phyloP scores from a whole-genome alignment of 1,140 invertebrate species.

The Anastrepha ludens region DNA sequence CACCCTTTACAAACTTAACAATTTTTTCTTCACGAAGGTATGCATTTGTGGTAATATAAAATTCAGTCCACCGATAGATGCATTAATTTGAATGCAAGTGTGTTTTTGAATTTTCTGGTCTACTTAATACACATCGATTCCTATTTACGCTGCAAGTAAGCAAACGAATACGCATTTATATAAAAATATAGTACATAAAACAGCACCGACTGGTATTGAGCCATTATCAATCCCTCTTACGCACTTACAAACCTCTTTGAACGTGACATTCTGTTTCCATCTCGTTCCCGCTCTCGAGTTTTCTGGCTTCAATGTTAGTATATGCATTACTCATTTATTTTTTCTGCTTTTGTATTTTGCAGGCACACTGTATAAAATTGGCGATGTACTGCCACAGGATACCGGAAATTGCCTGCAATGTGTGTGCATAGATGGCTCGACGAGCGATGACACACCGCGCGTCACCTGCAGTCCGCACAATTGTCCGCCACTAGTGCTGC shows the following conservation, averaged over 20 bases:
- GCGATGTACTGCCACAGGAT: conserved; percentile 80
- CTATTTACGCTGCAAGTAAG: background rate
- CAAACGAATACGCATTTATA: background rate
- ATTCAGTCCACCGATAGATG: background rate
- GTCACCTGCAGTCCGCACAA: conserved; percentile 81
- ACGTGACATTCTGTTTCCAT: no score
- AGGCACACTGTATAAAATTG: conserved; percentile 80
- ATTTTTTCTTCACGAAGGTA: background rate
- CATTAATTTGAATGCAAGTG: background rate
- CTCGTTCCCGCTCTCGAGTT: no score
- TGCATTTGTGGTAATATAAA: background rate
- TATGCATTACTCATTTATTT: conserved; percentile 3
- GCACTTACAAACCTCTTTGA: no score
- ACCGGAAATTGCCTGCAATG: conserved; percentile 83
- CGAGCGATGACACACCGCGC: conserved; percentile 77
- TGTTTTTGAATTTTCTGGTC: conserved; percentile 2
- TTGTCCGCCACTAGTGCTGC: conserved; percentile 75
- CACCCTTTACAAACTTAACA: background rate
- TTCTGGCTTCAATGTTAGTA: no score
- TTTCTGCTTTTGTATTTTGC: conserved; percentile 58
- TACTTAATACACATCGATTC: background rate
- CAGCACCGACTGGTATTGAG: background rate
- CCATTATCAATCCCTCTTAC: background rate
- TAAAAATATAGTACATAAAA: background rate
- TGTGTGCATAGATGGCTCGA: conserved; percentile 76